phyloP scores from a whole-genome alignment of 2,113 vertebrate species.

The Aphelocoma coerulescens region DNA sequence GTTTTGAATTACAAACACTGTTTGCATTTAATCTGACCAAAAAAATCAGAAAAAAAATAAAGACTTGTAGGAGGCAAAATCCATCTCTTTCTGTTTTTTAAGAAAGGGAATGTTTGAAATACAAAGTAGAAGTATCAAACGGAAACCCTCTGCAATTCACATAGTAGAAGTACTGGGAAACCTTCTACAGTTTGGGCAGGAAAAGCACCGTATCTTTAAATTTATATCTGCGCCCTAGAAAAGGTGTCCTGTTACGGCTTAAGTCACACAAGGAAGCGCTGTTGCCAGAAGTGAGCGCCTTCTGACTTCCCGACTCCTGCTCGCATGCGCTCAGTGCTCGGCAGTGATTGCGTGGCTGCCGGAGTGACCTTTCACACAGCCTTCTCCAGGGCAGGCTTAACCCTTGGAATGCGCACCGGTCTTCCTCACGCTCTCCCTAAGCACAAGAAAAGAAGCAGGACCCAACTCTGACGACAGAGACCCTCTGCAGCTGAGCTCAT shows the following conservation, averaged over 20 bases:
- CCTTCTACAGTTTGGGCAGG: not conserved
- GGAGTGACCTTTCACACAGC: not conserved
- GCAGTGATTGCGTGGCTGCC: not conserved
- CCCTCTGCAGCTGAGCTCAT: not conserved
- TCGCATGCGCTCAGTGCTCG: not conserved
- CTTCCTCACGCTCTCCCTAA: not conserved
- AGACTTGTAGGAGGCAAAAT: not conserved
- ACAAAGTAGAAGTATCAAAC: not conserved
- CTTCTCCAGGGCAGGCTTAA: not conserved
- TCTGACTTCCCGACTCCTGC: not conserved
- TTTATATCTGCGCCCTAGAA: rapidly evolving
- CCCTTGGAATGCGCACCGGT: too few species aligned
- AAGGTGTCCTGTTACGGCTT: not conserved
- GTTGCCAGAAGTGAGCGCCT: not conserved
- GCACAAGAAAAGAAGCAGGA: not conserved
- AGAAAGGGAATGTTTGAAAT: not conserved
- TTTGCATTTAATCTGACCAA: not conserved
- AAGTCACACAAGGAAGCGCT: not conserved
- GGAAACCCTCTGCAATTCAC: not conserved
- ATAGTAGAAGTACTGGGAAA: not conserved
- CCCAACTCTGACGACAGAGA: rapidly evolving
- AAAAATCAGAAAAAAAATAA: rapidly evolving
- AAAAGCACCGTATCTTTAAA: not conserved
- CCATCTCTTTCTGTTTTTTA: not conserved
- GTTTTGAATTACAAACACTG: not conserved